Percentiles rank a stretch among this genome's conserved stretches.
phyloP scores from a whole-genome alignment of 2,888 invertebrate species.

The Hoplodrina ambigua region DNA sequence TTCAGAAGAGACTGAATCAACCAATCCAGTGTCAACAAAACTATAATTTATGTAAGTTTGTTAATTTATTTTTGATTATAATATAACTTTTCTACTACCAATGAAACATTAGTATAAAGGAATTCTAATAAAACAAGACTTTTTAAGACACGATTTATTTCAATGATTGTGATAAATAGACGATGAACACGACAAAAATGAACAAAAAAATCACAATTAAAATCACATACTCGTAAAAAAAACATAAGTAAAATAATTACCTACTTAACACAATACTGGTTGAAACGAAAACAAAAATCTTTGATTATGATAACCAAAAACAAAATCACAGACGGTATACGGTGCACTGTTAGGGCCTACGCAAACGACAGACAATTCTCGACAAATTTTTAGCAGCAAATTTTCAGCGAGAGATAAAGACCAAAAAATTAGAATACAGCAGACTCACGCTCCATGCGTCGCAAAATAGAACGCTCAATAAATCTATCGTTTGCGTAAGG shows the following conservation, averaged over 20 bases:
- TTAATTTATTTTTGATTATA: no score
- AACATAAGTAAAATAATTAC: constrained; percentile 42
- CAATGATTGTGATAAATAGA: constrained; percentile 34
- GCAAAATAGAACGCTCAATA: background rate
- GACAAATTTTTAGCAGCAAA: no score
- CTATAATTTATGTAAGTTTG: no score
- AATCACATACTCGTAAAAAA: constrained; percentile 51
- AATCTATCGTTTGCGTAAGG: background rate
- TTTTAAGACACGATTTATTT: constrained; percentile 61
- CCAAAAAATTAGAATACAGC: no score
- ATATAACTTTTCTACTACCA: background rate
- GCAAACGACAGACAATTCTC: constrained; percentile 15
- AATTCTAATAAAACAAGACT: constrained; percentile 37
- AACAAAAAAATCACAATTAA: constrained; percentile 40
- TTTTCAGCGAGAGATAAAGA: no score
- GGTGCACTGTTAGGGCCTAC: constrained; percentile 23
- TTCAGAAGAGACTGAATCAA: no score
- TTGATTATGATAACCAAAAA: constrained; percentile 16
- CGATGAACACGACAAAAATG: constrained; percentile 26
- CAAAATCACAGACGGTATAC: constrained; percentile 66
- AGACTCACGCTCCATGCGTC: no score
- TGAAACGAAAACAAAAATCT: constrained; percentile 31
- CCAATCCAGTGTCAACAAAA: no score
- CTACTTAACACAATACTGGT: constrained; percentile 68
- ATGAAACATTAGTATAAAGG: background rate